Conservation (phyloP, 2,797 vertebrate genomes). For the Emys orbicularis region DNA sequence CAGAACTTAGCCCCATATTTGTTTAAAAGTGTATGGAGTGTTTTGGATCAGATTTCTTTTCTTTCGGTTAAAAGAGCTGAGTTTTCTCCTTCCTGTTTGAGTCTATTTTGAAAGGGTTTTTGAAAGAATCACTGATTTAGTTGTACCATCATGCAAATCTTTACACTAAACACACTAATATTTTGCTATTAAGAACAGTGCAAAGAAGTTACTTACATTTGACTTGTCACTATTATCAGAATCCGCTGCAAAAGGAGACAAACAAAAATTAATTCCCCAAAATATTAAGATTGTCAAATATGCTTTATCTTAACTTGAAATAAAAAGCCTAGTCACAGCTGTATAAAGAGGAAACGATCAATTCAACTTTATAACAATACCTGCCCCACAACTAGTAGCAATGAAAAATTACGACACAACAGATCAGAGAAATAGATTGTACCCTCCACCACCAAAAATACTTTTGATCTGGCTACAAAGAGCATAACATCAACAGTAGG, state of each 20-base stretch:
- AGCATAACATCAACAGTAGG: constrained; percentile 25
- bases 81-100: not conserved
- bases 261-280: constrained; percentile 1
- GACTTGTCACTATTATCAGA: constrained; percentile 78
- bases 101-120: not conserved
- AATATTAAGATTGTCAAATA: not conserved
- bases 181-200: not conserved
- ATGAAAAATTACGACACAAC: constrained; percentile 51
- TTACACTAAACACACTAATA: not conserved
- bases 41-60: not conserved
- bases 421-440: constrained; percentile 41
- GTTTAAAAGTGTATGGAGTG: not conserved
- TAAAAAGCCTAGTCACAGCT: not conserved
- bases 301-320: not conserved
- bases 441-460: constrained; percentile 74
- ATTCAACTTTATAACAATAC: constrained; percentile 42
- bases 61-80: not conserved
- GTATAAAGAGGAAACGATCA: not conserved
- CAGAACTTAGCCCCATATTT: no score
- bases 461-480: not conserved
- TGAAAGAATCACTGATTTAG: constrained; percentile 7
- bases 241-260: constrained; percentile 72
- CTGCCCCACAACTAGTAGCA: constrained; percentile 50
- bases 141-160: not conserved
- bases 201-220: constrained; percentile 73